A percentile compares a stretch with the other conserved stretches of the same genome.
phyloP scores from a whole-genome alignment of 2,113 vertebrate species.

The Entosphenus tridentatus region DNA sequence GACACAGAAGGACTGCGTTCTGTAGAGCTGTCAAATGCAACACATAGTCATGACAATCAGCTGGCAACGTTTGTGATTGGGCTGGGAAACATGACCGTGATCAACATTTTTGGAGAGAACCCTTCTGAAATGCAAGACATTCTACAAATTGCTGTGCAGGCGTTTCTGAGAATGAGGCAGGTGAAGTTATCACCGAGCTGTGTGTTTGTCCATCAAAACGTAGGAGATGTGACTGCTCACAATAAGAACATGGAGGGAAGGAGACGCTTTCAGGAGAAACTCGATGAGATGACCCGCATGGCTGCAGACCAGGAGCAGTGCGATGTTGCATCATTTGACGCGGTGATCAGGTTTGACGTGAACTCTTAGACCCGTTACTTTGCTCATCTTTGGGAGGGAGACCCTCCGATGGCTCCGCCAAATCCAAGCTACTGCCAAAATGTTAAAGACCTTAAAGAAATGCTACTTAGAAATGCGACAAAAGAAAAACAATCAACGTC shows the following conservation, averaged over 20 bases:
- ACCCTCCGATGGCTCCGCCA: slow-evolving; percentile 23
- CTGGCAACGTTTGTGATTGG: slow-evolving; percentile 34
- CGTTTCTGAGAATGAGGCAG: slow-evolving; percentile 12
- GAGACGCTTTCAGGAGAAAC: slow-evolving; percentile 11
- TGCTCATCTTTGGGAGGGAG: slow-evolving; percentile 22
- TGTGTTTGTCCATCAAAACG: slow-evolving; percentile 15
- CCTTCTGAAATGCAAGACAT: slow-evolving; percentile 14
- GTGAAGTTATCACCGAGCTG: slow-evolving; percentile 12
- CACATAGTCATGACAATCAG: slow-evolving; percentile 25
- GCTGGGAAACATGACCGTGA: slow-evolving; percentile 25
- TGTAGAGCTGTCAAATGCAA: slow-evolving; percentile 10
- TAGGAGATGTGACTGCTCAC: slow-evolving; percentile 10
- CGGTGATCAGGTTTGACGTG: slow-evolving; percentile 19
- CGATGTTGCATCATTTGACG: not conserved
- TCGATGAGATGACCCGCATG: slow-evolving; percentile 11
- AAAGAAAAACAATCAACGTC: not conserved
- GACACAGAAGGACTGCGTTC: slow-evolving; percentile 15
- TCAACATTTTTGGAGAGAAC: slow-evolving; percentile 15
- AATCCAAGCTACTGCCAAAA: slow-evolving; percentile 24
- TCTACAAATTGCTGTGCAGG: slow-evolving; percentile 15
- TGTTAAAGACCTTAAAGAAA: slow-evolving; percentile 18
- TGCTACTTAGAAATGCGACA: slow-evolving; percentile 15
- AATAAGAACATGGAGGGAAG: slow-evolving; percentile 12
- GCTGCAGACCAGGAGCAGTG: slow-evolving; percentile 4
- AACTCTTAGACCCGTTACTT: slow-evolving; percentile 23